A percentile compares a stretch with the other conserved stretches of the same genome.
phyloP scores from a whole-genome alignment of 2,888 invertebrate genomes.

The Hirtodrosophila alboralis region DNA sequence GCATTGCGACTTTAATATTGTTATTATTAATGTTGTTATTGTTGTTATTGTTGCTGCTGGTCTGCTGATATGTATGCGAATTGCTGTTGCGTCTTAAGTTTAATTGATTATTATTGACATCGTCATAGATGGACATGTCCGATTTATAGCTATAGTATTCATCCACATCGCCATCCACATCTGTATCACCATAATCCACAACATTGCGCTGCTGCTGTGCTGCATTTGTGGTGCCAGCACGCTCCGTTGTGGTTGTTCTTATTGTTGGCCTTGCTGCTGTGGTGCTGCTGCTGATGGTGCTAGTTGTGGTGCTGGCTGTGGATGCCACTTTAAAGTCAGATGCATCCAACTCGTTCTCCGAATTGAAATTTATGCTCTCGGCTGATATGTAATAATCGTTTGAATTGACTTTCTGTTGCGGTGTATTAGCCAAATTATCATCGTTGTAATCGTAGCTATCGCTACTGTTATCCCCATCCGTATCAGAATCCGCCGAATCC shows the following conservation, averaged over 20 bases:
- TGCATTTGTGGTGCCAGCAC: constrained; percentile 18
- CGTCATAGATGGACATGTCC: constrained; percentile 83
- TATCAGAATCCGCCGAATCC: constrained; percentile 21
- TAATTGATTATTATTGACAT: constrained; percentile 84
- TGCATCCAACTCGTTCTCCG: constrained; percentile 66
- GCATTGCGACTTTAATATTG: constrained; percentile 43
- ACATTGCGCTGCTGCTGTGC: constrained; percentile 20
- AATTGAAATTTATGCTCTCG: constrained; percentile 79
- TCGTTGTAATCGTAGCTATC: constrained; percentile 66
- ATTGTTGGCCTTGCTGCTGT: constrained; percentile 15
- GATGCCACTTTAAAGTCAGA: constrained; percentile 66
- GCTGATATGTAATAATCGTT: constrained; percentile 84
- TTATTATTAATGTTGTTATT: constrained; percentile 36
- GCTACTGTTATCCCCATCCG: constrained; percentile 26
- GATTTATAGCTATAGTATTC: constrained; percentile 80
- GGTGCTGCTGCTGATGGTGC: constrained; percentile 15
- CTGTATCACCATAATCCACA: constrained; percentile 38
- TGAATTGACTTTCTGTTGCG: constrained; percentile 77
- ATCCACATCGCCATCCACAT: constrained; percentile 64
- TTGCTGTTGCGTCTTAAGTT: constrained; percentile 80
- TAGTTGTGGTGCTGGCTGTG: constrained; percentile 38
- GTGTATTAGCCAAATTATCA: constrained; percentile 43
- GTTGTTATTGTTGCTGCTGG: constrained; percentile 35
- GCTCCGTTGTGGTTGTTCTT: constrained; percentile 16
- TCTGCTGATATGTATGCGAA: constrained; percentile 79